Base-by-base conservation (phyloP, 2,888 invertebrate genomes). In the Bhutanitis thaidina region DNA sequence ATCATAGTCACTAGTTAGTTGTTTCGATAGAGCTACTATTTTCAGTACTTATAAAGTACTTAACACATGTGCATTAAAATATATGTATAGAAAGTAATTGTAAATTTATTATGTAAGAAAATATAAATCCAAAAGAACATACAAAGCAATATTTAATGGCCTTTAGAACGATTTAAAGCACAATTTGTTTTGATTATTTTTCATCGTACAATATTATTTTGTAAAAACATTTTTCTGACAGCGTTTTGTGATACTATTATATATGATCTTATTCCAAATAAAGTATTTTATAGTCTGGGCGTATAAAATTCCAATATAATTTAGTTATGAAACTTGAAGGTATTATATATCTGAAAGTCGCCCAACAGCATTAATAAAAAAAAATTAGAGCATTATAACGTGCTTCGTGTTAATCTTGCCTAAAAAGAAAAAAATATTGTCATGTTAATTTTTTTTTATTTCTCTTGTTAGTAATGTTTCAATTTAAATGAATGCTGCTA, bases 11-110 rank as follows among this genome's bases (percentile, higher is more conserved):
- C 71, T 88, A 87, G 85, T 60, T 71, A 60, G 52, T 67, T 62
- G 50, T 67, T 62, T 61, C 58, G 59, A 74, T 65, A 64, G 61
- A 63, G 43, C 61, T 60, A 69, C 60, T 65, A 64, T 63, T 52
- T 63, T 61, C 54, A 54, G 81, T 84, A 80, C 85, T 85, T 87
- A 80, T 74, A 66, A 85, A 84, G 86, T 87, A 85, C 80, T 79
- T 77, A 78, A 74, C 47, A 47, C 16, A 45, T 35, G 44, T 58
- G 52, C 54, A 55, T 57, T 61, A 53, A n/a, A 50, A 49, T 56
- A 49, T 38, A 43, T 35, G n/a, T 48, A 40, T 52, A 49, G 55
- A 53, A 56, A 53, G 52, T 52, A 49, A 38, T 39, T 53, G 40
- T 55, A 51, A 47, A 38, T 39, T 52, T 39, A 36, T 41, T 49